These are phyloP conservation scores for Alsophila aescularia DNA, from an alignment of 2,888 invertebrate species.

Conservation along the genomic window DNA sequence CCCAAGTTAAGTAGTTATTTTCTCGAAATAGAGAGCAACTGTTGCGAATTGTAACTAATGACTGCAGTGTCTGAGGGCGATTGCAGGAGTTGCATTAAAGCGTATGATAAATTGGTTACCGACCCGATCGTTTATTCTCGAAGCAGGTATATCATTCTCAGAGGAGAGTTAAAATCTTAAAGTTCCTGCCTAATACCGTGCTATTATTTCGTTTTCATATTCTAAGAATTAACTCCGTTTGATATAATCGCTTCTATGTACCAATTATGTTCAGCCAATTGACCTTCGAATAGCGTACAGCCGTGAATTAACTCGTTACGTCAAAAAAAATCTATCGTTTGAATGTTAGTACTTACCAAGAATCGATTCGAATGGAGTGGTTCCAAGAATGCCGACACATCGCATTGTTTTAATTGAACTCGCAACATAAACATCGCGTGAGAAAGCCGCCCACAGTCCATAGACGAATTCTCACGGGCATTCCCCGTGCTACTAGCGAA, in stretches of 20 bases:
- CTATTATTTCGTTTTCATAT: conserved; percentile 41
- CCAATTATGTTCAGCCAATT: background rate
- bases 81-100: conserved; percentile 58
- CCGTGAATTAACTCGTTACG: conserved; percentile 14
- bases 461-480: conserved; percentile 54
- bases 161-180: conserved; percentile 38
- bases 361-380: conserved; percentile 17
- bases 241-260: conserved; percentile 17
- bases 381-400: conserved; percentile 51
- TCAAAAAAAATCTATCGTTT: conserved; percentile 6
- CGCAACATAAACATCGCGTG: conserved; percentile 65
- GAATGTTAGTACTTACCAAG: conserved; percentile 22
- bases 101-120: conserved; percentile 65
- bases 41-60: conserved; percentile 73
- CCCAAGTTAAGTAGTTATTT: conserved; percentile 56
- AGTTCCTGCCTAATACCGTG: conserved; percentile 30
- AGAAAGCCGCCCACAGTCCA: conserved; percentile 59
- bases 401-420: conserved; percentile 55
- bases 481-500: conserved; percentile 48
- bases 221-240: conserved; percentile 37
- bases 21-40: conserved; percentile 67
- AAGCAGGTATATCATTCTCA: conserved; percentile 53
- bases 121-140: conserved; percentile 59
- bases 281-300: conserved; percentile 12
- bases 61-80: conserved; percentile 59